Conservation (phyloP, 2,797 vertebrate species). For the Phalanger gymnotis region DNA sequence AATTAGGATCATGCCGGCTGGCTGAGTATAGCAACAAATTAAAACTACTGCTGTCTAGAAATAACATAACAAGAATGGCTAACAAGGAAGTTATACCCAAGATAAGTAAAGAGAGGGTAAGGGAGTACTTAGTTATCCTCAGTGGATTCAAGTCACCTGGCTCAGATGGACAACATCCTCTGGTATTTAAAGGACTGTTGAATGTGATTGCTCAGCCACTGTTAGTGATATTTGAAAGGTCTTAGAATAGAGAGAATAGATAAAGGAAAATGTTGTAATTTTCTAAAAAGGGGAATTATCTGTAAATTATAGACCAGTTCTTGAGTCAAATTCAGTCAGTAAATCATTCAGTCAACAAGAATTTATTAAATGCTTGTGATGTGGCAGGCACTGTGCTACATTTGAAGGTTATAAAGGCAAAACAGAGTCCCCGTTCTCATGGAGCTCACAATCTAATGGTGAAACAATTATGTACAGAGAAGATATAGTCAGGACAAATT, state of each 20-base stretch:
- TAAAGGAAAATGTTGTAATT: not conserved
- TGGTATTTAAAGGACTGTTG: not conserved
- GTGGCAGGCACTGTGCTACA: not conserved
- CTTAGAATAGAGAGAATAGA: not conserved
- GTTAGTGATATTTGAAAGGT: not conserved
- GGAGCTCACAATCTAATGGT: not conserved
- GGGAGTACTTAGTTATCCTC: not conserved
- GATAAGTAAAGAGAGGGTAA: not conserved
- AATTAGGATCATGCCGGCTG: not conserved
- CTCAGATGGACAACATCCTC: not conserved
- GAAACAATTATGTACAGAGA: not conserved
- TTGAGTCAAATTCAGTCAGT: not conserved
- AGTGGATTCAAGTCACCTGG: not conserved
- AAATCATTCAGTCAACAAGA: not conserved
- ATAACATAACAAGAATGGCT: not conserved
- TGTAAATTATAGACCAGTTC: not conserved
- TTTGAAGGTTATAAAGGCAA: not conserved
- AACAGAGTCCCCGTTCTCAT: not conserved
- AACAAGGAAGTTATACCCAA: not conserved
- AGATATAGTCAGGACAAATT: not conserved
- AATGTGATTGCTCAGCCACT: not conserved
- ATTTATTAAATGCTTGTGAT: not conserved
- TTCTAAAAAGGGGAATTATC: not conserved
- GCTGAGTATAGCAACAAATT: not conserved
- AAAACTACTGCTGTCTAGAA: not conserved